These are phyloP conservation scores for Grammomys surdaster DNA, from an alignment of 2,113 vertebrate species.

Conservation along the genomic window DNA sequence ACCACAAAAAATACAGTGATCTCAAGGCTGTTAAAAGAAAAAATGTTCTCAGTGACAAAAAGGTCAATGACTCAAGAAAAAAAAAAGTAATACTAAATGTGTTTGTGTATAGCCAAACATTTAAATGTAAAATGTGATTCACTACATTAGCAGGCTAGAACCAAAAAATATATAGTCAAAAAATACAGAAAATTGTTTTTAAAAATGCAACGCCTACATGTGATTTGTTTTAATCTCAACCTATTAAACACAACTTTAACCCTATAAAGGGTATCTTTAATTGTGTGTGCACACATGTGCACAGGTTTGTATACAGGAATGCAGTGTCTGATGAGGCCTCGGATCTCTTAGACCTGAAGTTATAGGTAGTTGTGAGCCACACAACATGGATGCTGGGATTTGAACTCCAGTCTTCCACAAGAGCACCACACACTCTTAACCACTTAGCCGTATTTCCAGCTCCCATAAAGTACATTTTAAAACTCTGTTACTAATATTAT, in stretches of 20 bases:
- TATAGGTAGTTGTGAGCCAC: not conserved
- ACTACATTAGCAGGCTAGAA: not conserved
- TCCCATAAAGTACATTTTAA: not conserved
- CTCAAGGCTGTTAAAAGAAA: not conserved
- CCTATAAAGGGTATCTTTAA: not conserved
- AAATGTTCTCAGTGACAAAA: constrained; percentile 21
- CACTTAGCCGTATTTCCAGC: not conserved
- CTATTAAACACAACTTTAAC: constrained; percentile 26
- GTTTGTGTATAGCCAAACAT: not conserved
- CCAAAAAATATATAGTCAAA: constrained; percentile 3
- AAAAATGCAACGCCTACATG: not conserved
- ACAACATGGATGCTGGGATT: not conserved
- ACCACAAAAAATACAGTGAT: not conserved
- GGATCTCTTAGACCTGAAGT: not conserved
- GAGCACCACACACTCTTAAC: not conserved
- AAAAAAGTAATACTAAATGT: constrained; percentile 9
- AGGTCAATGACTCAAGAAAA: constrained; percentile 16
- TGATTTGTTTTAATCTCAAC: constrained; percentile 23
- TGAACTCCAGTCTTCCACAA: not conserved
- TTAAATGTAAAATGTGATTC: not conserved
- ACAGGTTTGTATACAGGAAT: not conserved
- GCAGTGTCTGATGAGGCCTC: not conserved
- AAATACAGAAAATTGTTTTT: not conserved
- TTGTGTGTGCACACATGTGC: not conserved
- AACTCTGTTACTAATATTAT: not conserved